Conservation (phyloP, 2,888 invertebrate genomes). For the Oscheius sp. region DNA sequence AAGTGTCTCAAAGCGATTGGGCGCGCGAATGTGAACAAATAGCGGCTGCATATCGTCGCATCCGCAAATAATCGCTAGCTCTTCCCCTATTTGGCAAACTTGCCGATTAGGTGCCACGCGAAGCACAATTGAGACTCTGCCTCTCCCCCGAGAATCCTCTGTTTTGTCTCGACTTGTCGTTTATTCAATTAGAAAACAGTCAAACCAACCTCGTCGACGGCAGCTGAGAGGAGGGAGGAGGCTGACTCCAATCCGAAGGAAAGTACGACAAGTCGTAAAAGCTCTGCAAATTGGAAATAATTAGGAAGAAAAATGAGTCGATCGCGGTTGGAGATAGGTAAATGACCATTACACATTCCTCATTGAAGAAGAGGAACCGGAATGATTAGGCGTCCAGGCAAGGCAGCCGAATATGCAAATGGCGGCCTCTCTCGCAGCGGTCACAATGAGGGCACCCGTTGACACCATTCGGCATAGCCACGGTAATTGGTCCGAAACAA, state of each 20-base stretch:
- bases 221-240: too few relatives aligned
- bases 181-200: too few relatives aligned
- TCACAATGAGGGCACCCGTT: conserved; percentile 25
- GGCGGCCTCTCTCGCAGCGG: conserved; percentile 10
- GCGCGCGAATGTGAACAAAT: background rate
- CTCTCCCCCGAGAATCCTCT: background rate
- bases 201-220: too few relatives aligned
- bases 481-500: conserved; percentile 16
- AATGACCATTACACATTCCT: too few relatives aligned
- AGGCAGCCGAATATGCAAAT: conserved; percentile 28
- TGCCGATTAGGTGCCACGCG: conserved; percentile 8
- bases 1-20: background rate
- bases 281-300: too few relatives aligned
- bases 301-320: too few relatives aligned
- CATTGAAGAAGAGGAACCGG: conserved; percentile 20
- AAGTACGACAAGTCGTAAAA: too few relatives aligned
- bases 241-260: too few relatives aligned
- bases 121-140: background rate
- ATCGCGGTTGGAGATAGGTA: background rate
- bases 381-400: conserved; percentile 14
- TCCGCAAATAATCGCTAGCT: conserved; percentile 18
- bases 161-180: too few relatives aligned
- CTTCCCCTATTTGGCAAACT: conserved; percentile 12
- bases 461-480: conserved; percentile 17
- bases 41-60: conserved; percentile 17